These are phyloP conservation scores for Scaptomyza pallida DNA, from an alignment of 1,140 invertebrate genomes.

Conservation along the genomic window DNA sequence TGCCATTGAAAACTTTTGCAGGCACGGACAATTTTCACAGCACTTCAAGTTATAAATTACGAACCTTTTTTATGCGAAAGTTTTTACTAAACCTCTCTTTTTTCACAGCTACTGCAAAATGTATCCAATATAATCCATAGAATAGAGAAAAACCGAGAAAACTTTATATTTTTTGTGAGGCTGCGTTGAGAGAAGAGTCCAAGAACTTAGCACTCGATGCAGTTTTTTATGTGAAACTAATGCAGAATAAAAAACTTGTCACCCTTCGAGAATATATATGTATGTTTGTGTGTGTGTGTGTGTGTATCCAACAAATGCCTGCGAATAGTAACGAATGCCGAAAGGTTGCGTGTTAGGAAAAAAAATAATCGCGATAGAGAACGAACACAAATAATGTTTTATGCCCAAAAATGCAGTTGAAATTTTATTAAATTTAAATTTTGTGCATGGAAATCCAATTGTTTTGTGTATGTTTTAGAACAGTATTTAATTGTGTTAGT, in stretches of 20 bases:
- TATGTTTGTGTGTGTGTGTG: constrained; percentile 7
- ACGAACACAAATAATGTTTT: constrained; percentile 9
- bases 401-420: constrained; percentile 9
- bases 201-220: constrained; percentile 34
- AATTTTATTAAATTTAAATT: constrained; percentile 4
- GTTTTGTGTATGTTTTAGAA: constrained; percentile 11
- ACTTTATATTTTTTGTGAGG: constrained; percentile 5
- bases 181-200: constrained; percentile 2
- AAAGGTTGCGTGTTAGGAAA: constrained; percentile 6
- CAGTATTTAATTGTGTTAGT: constrained; percentile 14
- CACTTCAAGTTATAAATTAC: constrained; percentile 27
- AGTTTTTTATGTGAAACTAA: constrained; percentile 27
- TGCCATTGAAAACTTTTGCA: constrained; percentile 9
- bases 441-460: background rate
- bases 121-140: constrained; percentile 39
- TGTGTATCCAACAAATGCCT: constrained; percentile 31
- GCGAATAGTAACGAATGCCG: constrained; percentile 7
- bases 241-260: constrained; percentile 12
- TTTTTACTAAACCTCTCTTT: background rate
- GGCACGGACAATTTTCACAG: constrained; percentile 1
- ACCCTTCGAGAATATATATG: constrained; percentile 4
- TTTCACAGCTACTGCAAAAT: background rate
- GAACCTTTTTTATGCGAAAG: constrained; percentile 23
- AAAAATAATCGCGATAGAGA: constrained; percentile 12
- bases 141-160: background rate